Evolutionary conservation across 2,797 vertebrate species (phyloP).

Genomic region (Ibycter americanus): DNA sequence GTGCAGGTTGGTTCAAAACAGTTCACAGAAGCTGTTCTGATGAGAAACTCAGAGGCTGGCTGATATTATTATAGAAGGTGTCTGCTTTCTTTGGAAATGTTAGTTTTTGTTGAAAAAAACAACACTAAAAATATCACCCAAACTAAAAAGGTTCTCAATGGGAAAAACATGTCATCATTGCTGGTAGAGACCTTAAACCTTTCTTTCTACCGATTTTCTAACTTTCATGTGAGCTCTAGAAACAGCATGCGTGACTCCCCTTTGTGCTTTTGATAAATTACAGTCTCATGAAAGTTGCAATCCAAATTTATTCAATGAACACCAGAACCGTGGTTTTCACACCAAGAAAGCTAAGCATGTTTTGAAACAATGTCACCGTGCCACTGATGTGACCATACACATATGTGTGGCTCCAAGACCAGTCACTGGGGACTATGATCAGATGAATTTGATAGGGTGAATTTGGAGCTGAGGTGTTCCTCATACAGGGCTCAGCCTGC

Average conservation of each 20-base stretch:
- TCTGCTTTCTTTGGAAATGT: conserved; percentile 11
- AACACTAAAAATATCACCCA: background rate
- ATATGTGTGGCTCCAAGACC: background rate
- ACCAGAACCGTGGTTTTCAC: background rate
- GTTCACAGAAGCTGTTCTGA: background rate
- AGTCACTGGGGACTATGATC: background rate
- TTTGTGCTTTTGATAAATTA: background rate
- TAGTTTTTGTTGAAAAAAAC: background rate
- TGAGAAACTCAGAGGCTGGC: background rate
- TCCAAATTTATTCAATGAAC: background rate
- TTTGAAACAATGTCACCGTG: background rate
- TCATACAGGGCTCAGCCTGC: accelerated
- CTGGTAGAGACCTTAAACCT: background rate
- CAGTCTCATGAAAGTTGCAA: background rate
- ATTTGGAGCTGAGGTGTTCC: accelerated
- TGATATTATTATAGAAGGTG: background rate
- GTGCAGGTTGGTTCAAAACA: background rate
- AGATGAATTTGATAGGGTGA: background rate
- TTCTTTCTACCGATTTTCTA: background rate
- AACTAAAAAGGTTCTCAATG: background rate
- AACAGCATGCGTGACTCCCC: background rate
- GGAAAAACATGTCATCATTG: background rate
- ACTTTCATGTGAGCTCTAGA: background rate
- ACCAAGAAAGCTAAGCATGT: background rate
- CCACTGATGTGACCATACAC: background rate